Percentiles rank a stretch among this genome's conserved stretches.
These are phyloP conservation scores for Engraulis encrasicolus DNA, from an alignment of 2,113 vertebrate species.

Conservation along the genomic window DNA sequence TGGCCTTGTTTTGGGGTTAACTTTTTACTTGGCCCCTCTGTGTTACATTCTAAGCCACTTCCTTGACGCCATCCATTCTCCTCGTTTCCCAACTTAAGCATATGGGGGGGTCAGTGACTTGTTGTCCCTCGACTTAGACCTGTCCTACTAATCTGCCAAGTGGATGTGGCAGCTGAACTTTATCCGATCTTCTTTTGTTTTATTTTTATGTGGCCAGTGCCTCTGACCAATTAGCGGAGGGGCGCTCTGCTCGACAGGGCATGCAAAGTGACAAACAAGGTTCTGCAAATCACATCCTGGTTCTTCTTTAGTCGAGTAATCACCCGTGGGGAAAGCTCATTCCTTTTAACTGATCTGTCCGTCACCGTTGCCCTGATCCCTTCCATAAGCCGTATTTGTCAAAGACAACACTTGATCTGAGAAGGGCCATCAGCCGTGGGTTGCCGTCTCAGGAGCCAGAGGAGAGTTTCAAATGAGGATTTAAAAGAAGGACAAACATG, in stretches of 20 bases:
- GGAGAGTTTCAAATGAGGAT: slow-evolving; percentile 78
- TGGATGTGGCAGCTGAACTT: slow-evolving; percentile 52
- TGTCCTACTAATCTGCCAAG: slow-evolving; percentile 32
- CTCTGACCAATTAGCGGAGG: slow-evolving; percentile 67
- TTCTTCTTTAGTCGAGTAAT: slow-evolving; percentile 86
- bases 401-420: slow-evolving; percentile 84
- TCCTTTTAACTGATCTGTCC: slow-evolving; percentile 77
- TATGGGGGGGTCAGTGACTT: slow-evolving; percentile 4
- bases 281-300: slow-evolving; percentile 77
- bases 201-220: slow-evolving; percentile 73
- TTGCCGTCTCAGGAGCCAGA: slow-evolving; percentile 69
- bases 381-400: slow-evolving; percentile 80
- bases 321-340: slow-evolving; percentile 81
- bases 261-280: slow-evolving; percentile 80
- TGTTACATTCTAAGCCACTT: background rate
- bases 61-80: background rate
- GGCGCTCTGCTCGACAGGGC: slow-evolving; percentile 75
- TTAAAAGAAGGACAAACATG: slow-evolving; percentile 77
- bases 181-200: slow-evolving; percentile 74
- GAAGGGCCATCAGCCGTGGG: slow-evolving; percentile 73
- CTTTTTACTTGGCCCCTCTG: background rate
- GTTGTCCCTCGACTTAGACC: slow-evolving; percentile 21
- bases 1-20: background rate
- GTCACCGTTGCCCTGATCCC: slow-evolving; percentile 64
- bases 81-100: background rate